Base-by-base conservation (phyloP, 2,797 vertebrate genomes). In the Chloroceryle amazona region DNA sequence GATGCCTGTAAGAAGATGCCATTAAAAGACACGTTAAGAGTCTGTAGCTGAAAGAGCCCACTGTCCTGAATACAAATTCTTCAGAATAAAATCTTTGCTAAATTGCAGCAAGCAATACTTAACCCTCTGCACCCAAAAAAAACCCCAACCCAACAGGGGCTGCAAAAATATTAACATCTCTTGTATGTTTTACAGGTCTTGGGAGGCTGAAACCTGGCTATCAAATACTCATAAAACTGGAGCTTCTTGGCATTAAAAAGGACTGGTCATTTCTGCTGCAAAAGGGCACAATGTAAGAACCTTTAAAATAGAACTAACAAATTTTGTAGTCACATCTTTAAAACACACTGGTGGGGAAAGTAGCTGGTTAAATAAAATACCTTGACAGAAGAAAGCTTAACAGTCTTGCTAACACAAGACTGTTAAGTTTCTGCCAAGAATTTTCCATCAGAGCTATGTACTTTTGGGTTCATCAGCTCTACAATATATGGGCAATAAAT, bases 341-440 rank as follows among this genome's bases (percentile, higher is more conserved):
- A 91, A 94, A 86, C 60, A 58, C 33, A 41, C 8, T 28, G 33
- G 16, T 42, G 35, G 18, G 3, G 8, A 91, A 54, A 54, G 66
- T 47, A 71, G 13, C 39, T 89, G 54, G 47, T 81, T 84, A 72
- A 90, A 73, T 44, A 62, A 91, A 86, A 66, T 58, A 51, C 39
- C 47, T 62, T 20, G 22, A 37, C 11, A 66, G 52, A 65, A 66
- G 55, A 81, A 74, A 86, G 3, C 29, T 74, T 54, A 65, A 76
- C 5, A 15, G 31, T 51, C 18, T 49, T 20, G 29, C 42, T 76
- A 73, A 82, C 29, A 37, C 9, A 66, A 91, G 42, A 46, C 20
- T 54, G 11, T 14, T 54, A 83, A n/a, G 6, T 58, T 81, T 83
- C 73, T 86, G 90, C 57, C 35, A 73, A 58, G 61, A 93, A 71